A percentile compares a stretch with the other conserved stretches of the same genome.
These are phyloP conservation scores for Brenthis hecate DNA, from an alignment of 2,888 invertebrate species.

Conservation along the genomic window DNA sequence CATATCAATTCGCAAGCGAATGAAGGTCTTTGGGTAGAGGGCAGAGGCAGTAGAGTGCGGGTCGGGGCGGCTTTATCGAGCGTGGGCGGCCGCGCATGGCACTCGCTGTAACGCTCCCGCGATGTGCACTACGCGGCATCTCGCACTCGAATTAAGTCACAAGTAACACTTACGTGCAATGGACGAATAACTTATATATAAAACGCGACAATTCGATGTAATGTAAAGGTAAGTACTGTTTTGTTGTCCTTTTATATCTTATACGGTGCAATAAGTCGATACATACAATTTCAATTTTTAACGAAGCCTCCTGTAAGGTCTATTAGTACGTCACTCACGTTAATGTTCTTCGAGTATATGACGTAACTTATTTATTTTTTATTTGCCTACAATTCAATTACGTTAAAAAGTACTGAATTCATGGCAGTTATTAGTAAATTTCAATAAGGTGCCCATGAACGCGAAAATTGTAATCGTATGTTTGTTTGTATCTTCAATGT, in stretches of 20 bases:
- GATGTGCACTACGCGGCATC: slow-evolving; percentile 60
- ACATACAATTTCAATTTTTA: slow-evolving; percentile 1
- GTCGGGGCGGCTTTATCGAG: slow-evolving; percentile 61
- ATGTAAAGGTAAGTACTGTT: slow-evolving; percentile 56
- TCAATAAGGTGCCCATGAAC: too few relatives aligned
- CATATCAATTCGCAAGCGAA: background rate
- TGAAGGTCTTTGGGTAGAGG: slow-evolving; percentile 31
- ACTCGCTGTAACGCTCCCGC: slow-evolving; percentile 50
- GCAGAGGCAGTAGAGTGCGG: slow-evolving; percentile 40
- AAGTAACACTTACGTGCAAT: slow-evolving; percentile 48
- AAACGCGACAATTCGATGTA: slow-evolving; percentile 46
- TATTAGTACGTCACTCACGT: slow-evolving; percentile 28
- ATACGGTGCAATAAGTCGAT: background rate
- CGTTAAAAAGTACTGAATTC: background rate
- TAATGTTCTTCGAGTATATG: slow-evolving; percentile 22
- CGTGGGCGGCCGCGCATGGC: slow-evolving; percentile 73
- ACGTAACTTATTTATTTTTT: slow-evolving; percentile 32
- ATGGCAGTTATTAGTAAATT: too few relatives aligned
- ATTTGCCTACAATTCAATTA: background rate
- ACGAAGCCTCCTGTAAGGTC: slow-evolving; percentile 1
- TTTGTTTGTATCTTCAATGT: background rate
- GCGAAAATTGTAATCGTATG: background rate
- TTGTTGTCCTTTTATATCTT: slow-evolving; percentile 11
- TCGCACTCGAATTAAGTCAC: slow-evolving; percentile 49
- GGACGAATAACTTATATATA: slow-evolving; percentile 56